phyloP scores from a whole-genome alignment of 2,113 vertebrate species.

The Pyrgilauda ruficollis region DNA sequence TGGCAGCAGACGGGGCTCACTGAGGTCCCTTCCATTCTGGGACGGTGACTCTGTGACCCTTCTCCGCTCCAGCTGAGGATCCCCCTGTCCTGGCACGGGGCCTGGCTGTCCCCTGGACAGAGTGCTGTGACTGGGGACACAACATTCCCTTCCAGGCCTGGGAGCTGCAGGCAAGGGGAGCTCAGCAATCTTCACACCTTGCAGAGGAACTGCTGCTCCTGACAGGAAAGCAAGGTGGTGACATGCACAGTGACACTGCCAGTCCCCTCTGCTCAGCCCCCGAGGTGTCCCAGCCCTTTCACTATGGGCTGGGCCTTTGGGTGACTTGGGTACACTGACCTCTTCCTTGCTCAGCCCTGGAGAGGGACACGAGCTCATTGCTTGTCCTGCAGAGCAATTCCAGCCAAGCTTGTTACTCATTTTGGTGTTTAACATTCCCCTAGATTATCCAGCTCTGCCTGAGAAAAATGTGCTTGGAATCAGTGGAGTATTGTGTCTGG shows the following conservation, averaged over 20 bases:
- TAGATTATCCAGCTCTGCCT: slow-evolving; percentile 50
- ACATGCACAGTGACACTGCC: background rate
- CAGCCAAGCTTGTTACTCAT: slow-evolving; percentile 24
- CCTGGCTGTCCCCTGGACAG: background rate
- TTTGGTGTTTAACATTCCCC: slow-evolving; percentile 60
- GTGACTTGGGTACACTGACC: background rate
- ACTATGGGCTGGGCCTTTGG: background rate
- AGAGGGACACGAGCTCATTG: background rate
- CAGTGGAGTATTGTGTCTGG: slow-evolving; percentile 50
- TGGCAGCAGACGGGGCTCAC: background rate
- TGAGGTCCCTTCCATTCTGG: background rate
- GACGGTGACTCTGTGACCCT: background rate
- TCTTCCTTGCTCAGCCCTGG: background rate
- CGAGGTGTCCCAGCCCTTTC: background rate
- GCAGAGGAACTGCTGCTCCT: background rate
- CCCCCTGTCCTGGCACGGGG: background rate
- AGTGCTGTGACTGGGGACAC: background rate
- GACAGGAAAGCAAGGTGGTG: background rate
- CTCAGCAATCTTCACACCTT: background rate
- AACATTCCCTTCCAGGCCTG: background rate
- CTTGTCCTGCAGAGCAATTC: slow-evolving; percentile 16
- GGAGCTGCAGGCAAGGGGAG: background rate
- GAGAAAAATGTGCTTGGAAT: slow-evolving; percentile 63
- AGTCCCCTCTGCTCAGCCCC: background rate
- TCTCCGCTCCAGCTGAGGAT: background rate